These are phyloP conservation scores for Lapara coniferarum DNA, from an alignment of 2,888 invertebrate genomes.

Conservation along the genomic window DNA sequence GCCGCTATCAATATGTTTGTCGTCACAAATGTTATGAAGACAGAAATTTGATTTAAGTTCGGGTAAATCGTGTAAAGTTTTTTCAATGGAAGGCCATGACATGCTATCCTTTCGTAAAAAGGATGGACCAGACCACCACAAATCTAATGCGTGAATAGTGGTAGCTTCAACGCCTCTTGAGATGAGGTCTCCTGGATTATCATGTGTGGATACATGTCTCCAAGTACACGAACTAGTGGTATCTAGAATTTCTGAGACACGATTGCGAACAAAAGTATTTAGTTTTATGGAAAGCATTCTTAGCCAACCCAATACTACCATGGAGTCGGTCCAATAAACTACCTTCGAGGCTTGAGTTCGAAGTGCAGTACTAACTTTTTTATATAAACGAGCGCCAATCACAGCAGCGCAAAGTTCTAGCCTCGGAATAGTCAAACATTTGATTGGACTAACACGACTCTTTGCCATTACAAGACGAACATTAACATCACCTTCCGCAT, in stretches of 20 bases:
- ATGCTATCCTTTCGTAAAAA: conserved; percentile 2
- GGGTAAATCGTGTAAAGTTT: background rate
- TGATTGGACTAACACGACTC: background rate
- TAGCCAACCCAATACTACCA: background rate
- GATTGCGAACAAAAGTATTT: background rate
- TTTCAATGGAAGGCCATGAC: background rate
- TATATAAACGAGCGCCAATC: background rate
- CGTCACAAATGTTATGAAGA: background rate
- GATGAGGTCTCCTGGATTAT: background rate
- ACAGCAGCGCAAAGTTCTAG: background rate
- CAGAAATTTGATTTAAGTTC: background rate
- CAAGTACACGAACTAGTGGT: background rate
- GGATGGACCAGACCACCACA: background rate
- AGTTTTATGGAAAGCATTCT: background rate
- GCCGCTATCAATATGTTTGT: background rate
- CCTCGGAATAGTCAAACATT: background rate
- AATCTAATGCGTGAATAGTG: background rate
- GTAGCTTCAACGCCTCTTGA: background rate
- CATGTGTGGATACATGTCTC: background rate
- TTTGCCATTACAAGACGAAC: background rate
- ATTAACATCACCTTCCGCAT: background rate
- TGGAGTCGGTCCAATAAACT: background rate
- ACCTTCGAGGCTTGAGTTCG: background rate
- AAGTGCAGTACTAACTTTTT: background rate
- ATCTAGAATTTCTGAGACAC: background rate